phyloP scores from a whole-genome alignment of 1,140 invertebrate species.

The Pygmarrhopalites habei region DNA sequence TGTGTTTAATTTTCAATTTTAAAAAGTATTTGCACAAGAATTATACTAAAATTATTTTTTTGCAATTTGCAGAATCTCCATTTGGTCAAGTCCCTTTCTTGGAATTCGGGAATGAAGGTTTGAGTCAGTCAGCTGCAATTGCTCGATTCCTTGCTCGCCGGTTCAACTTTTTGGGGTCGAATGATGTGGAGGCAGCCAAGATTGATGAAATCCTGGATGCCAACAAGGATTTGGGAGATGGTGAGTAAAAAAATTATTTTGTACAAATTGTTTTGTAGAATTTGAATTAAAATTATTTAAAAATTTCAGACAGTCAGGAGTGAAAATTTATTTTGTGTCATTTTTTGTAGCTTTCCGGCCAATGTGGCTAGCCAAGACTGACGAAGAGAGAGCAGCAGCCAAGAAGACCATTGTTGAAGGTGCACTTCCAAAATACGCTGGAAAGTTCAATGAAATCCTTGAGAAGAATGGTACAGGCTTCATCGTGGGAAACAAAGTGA shows the following conservation, averaged over 20 bases:
- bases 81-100: too few species aligned
- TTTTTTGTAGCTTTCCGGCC: too few species aligned
- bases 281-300: too few species aligned
- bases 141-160: background rate
- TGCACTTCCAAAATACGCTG: constrained; percentile 44
- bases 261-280: too few species aligned
- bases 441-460: constrained; percentile 51
- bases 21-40: too few species aligned
- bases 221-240: background rate
- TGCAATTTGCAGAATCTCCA: too few species aligned
- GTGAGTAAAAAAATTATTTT: too few species aligned
- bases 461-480: constrained; percentile 50
- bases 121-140: constrained; percentile 8
- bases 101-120: background rate
- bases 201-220: constrained; percentile 15
- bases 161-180: constrained; percentile 4
- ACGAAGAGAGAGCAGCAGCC: background rate
- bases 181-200: background rate
- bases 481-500: constrained; percentile 50
- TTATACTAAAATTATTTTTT: too few species aligned
- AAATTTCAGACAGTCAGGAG: too few species aligned
- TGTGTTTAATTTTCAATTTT: too few species aligned
- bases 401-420: constrained; percentile 6
- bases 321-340: too few species aligned
- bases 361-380: constrained; percentile 4